Base-by-base conservation (phyloP, 2,888 invertebrate species). In the Troides oblongomaculatus region DNA sequence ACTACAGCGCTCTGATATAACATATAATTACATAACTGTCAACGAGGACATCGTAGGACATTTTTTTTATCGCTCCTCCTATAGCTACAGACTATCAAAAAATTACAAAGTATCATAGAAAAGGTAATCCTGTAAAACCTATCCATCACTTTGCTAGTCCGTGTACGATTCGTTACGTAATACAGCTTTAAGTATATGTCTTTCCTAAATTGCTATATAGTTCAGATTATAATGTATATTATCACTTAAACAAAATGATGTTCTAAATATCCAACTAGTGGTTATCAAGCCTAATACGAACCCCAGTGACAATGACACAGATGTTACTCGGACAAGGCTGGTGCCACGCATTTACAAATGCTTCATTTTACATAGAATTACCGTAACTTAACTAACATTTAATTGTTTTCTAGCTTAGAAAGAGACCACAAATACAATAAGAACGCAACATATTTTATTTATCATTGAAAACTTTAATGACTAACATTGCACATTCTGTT, bases 181-280 rank as follows among this genome's bases (percentile, higher is more conserved):
- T 50, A 50, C 17, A 18, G 14, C 39, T 50, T 50, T 18, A 5
- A 14, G 17, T 50, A 18, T 17, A 17, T 10, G 39, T 10, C 5
- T 39, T 1, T 7, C 10, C 8, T 39, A 39, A 39, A 39, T 39
- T 39, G 7, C 8, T 39, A 39, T 39, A 50, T 50, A 17, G 50
- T 50, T 50, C 17, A 50, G 14, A 46, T 14, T 46, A 46, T 46
- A 2, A 50, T 50, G 39, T 39, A 39, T 39, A 14, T 14, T 50
- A 39, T 43, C 64, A 65, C 75, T 83, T 86, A 86, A 86, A 85
- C 84, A 86, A 84, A 85, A 84, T 80, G 74, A 79, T 70, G 76
- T 81, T 70, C 58, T 62, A 39, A 43, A 39, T 36, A 50, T 50
- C 18, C 14, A 39, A 46, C 62, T 50, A 59, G 36, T 76, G 78